Base-by-base conservation (phyloP, 2,113 vertebrate species). In the Pachypanchax playfairii region DNA sequence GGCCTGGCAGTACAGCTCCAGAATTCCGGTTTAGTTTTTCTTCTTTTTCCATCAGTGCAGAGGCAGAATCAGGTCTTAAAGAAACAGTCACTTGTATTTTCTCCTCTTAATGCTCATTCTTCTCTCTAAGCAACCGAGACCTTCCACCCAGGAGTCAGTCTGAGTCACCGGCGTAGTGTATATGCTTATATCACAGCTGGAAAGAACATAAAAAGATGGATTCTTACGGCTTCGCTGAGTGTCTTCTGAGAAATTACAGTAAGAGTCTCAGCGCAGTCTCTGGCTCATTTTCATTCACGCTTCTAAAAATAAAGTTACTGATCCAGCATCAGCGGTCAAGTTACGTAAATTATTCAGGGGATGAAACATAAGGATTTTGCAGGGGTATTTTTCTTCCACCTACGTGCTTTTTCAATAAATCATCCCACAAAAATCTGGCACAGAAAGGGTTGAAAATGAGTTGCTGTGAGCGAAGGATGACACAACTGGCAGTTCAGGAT, bases 1-100 rank as follows among this genome's bases (percentile, higher is more conserved):
- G 86, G 89, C 85, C 80, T 70, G 65, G 78, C 85, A 79, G 80
- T 68, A 77, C 85, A 57, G 71, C 83, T 89, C 84, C 80, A 91
- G 88, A 91, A 93, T 88, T 89, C 78, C 72, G 74, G 78, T 86
- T 85, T 77, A 86, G 83, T 87, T 88, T 85, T 86, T 88, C 82
- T 87, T 87, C 78, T 88, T 86, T 91, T 91, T 92, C 90, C 91
- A 90, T 84, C 82, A 78, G 86, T 77, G 83, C 77, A 20, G 73
- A 1, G 17, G 56, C 78, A 68, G 38, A 65, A 69, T 35, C 11
- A n/a, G 82, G 75, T 73, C 90, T 93, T 90, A 91, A 93, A 91
- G 85, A 85, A 89, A 91, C 88, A 87, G 66, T 54, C n/a, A 56
- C 87, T 73, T 26, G 35, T 85, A 81, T 73, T 70, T 80, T 59